Evolutionary conservation across 2,797 vertebrate genomes (phyloP).

Genomic region (Enteromius fasciolatus): DNA sequence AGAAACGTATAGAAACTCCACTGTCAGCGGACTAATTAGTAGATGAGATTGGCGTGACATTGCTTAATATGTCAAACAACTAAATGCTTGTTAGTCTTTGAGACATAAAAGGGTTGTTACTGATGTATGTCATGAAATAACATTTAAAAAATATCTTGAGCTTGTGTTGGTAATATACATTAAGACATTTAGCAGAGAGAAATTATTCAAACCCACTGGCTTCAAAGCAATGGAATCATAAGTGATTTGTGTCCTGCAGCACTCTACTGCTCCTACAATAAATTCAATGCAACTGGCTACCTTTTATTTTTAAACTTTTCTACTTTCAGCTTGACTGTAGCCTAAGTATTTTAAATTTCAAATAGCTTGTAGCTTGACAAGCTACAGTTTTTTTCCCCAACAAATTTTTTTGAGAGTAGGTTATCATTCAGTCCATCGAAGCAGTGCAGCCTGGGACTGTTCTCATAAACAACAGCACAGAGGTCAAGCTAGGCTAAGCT

Average conservation of each 20-base stretch:
- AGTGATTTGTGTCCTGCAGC: too few species aligned
- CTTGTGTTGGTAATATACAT: too few species aligned
- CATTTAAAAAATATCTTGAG: too few species aligned
- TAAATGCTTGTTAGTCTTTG: too few species aligned
- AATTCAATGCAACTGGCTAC: background rate
- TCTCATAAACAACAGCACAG: background rate
- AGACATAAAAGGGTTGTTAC: too few species aligned
- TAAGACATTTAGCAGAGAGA: background rate
- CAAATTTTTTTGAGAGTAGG: background rate
- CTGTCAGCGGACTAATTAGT: too few species aligned
- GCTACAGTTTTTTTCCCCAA: background rate
- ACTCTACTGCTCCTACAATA: background rate
- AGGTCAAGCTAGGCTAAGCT: conserved; percentile 62
- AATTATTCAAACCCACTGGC: too few species aligned
- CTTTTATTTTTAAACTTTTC: background rate
- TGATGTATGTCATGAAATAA: too few species aligned
- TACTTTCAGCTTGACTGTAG: background rate
- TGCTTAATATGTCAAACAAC: too few species aligned
- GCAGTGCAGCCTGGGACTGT: conserved; percentile 1
- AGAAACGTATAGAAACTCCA: too few species aligned
- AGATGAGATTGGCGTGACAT: too few species aligned
- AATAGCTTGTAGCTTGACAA: background rate
- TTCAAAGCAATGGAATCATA: background rate
- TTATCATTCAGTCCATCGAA: conserved; percentile 12
- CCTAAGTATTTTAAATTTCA: background rate